Evolutionary conservation across 2,113 vertebrate species (phyloP), one percentile per base, ranked within the genome.

Genomic region (Petromus typicus): DNA sequence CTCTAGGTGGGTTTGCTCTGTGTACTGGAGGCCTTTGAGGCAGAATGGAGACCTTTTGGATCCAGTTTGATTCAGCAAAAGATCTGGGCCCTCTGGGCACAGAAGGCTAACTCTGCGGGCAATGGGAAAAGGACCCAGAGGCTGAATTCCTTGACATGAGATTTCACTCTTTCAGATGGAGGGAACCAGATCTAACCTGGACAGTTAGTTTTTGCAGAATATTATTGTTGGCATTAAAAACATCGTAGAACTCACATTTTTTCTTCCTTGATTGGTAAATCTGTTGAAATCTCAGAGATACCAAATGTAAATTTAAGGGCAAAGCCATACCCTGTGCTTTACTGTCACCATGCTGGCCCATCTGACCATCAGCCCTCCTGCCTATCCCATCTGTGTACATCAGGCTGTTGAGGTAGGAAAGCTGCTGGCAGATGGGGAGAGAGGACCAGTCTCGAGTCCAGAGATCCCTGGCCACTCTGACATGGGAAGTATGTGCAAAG

Each of bases 231-330:
- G 18, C 16, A 40, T 34, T 78, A 37, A 71, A 85, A 66, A 56
- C 22, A 63, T 14, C 48, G 25, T 89, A 89, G 27, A 94, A 89
- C 48, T 66, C 43, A 51, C 12, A 7, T 86, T 95, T 78, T n/a
- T 81, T 61, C 88, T 89, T 79, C 20, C 64, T 27, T 20, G 6
- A 57, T 67, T 10, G 61, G 8, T 87, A 64, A 67, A 84, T 75
- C 63, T 76, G 20, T 88, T 90, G 67, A 63, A 81, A 92, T 18
- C 32, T 92, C 57, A 63, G 59, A 93, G 17, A 69, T 32, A 80
- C 6, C n/a, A 54, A 22, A 43, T 57, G 1, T 79, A 75, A 84
- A 76, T 84, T 17, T 57, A 87, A 63, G 61, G 48, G 18, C 40
- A 73, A 66, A 69, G 18, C 43, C 25, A 23, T 48, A 32, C 56